Base-by-base conservation (phyloP, 35 echinoderm and acorn worm species). In the Patiria miniata region DNA sequence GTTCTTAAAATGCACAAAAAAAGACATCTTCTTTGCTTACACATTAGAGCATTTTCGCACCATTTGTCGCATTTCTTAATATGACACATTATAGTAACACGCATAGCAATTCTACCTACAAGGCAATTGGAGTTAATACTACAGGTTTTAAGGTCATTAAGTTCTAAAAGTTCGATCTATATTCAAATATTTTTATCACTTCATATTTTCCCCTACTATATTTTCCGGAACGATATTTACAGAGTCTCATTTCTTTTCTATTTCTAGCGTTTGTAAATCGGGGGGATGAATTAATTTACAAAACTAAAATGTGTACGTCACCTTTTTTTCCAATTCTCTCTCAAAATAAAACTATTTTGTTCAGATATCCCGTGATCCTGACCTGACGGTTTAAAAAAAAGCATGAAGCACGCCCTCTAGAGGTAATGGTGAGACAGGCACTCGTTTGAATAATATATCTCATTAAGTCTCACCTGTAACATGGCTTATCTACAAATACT, bases 381-480 rank as follows among this genome's bases (percentile, higher is more conserved):
- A 47, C n/a, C n/a, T n/a, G n/a, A n/a, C n/a, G n/a, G n/a, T n/a
- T 47, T 4, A 12, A 6, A 47, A 68, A 2, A 68, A 68, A 68
- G 0, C 60, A 26, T 73, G 26, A 73, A 73, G 65, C 65, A 73
- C 30, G 65, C 65, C 65, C 65, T 36, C 65, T 73, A 14, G 65
- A 73, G 65, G 29, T 34, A 12, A 22, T 28, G 34, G 29, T 73
- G 65, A 73, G 65, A 73, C 65, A 73, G 65, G 65, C 65, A 73
- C 65, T 73, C 65, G 14, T 26, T 73, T 73, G 65, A 26, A 73
- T 73, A 73, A 73, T 73, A 73, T 73, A 73, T 23, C 34, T 73
- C 26, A 32, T 26, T 23, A n/a, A 9, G 65, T 73, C 65, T 73
- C 65, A 73, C 34, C 65, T 7, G 26, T 26, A 28, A 73, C 65